Evolutionary conservation across 2,888 invertebrate genomes (phyloP).

Genomic region (Auanema freiburgensis): DNA sequence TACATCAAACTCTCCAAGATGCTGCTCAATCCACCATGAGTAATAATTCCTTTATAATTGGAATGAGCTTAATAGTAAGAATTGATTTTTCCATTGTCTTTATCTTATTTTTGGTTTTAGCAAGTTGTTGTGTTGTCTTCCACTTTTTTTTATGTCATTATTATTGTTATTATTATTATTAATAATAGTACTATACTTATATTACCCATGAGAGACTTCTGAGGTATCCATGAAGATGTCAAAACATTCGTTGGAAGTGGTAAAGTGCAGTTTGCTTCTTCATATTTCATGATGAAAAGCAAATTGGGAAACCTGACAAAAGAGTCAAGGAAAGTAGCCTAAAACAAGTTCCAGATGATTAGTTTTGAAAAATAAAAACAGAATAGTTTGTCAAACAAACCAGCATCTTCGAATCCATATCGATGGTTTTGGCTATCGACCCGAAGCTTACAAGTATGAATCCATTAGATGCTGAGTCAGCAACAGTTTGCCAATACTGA

Average conservation of each 20-base stretch:
- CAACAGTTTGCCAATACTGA: conserved; percentile 46
- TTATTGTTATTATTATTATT: too few species aligned
- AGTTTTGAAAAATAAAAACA: conserved; percentile 10
- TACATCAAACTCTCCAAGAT: conserved; percentile 49
- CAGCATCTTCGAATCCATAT: conserved; percentile 45
- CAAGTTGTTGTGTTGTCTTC: not conserved
- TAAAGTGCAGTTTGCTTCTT: conserved; percentile 18
- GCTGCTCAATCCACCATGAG: conserved; percentile 59
- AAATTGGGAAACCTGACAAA: conserved; percentile 46
- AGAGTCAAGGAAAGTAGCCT: conserved; percentile 29
- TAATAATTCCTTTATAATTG: conserved; percentile 53
- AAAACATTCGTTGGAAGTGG: conserved; percentile 36
- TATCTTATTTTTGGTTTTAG: not conserved
- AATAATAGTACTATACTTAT: not conserved
- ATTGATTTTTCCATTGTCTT: not conserved
- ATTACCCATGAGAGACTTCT: conserved; percentile 48
- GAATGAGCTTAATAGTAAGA: conserved; percentile 34
- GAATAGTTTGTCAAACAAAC: conserved; percentile 16
- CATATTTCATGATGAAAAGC: conserved; percentile 54
- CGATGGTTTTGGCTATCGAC: conserved; percentile 54
- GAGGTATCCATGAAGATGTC: conserved; percentile 51
- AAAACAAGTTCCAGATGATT: not conserved
- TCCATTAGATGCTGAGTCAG: conserved; percentile 31
- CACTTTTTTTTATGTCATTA: not conserved
- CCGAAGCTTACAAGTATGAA: conserved; percentile 57